A percentile compares a stretch with the other conserved stretches of the same genome.
These are phyloP conservation scores for Panopea generosa DNA, from an alignment of 2,888 invertebrate genomes.

Conservation along the genomic window DNA sequence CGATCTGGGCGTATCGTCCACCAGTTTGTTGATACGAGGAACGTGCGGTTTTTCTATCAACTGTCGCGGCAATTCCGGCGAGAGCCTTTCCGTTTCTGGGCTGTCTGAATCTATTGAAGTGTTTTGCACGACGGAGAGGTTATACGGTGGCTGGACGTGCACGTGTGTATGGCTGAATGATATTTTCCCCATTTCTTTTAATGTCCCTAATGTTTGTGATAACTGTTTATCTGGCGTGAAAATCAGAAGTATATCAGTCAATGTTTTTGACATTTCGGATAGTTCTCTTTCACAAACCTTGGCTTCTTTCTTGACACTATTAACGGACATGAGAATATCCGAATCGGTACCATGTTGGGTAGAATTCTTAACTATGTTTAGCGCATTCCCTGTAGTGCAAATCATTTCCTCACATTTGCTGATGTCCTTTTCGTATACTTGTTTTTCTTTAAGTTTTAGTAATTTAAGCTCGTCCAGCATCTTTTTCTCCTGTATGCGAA, in stretches of 20 bases:
- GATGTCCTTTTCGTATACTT: constrained; percentile 58
- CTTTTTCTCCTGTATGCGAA: constrained; percentile 61
- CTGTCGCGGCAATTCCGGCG: constrained; percentile 29
- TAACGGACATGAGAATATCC: constrained; percentile 61
- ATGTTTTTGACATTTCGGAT: constrained; percentile 50
- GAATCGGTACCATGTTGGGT: constrained; percentile 66
- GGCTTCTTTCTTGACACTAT: constrained; percentile 65
- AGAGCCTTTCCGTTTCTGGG: constrained; percentile 42
- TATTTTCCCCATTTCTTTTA: constrained; percentile 63
- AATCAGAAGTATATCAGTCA: constrained; percentile 62
- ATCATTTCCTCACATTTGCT: constrained; percentile 66
- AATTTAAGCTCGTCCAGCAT: constrained; percentile 62
- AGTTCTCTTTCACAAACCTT: constrained; percentile 57
- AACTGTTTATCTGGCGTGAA: constrained; percentile 60
- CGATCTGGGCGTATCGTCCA: constrained; percentile 58
- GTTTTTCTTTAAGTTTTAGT: constrained; percentile 54
- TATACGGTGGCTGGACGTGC: constrained; percentile 66
- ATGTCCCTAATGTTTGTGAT: constrained; percentile 46
- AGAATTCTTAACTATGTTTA: constrained; percentile 64
- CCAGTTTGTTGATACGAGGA: constrained; percentile 4
- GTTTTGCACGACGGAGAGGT: constrained; percentile 40
- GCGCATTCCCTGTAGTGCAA: constrained; percentile 64
- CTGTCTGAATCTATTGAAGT: constrained; percentile 33
- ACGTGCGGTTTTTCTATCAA: constrained; percentile 11
- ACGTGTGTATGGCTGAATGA: constrained; percentile 61